Conservation (phyloP, 2,113 vertebrate genomes). For the Rhineura floridana region DNA sequence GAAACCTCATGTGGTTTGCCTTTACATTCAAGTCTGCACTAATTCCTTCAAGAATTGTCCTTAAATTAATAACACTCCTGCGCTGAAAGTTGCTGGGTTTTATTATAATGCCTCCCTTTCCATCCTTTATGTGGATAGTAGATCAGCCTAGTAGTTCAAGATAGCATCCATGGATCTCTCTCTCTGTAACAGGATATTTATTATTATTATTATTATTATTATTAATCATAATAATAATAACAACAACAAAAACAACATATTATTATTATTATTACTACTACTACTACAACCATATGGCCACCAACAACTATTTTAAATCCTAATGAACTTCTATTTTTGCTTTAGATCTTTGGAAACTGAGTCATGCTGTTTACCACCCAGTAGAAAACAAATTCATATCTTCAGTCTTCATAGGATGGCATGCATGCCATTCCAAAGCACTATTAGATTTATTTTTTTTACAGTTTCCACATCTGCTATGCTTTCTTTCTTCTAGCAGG, state of each 20-base stretch:
- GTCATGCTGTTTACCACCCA: neutral
- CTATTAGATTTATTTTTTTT: neutral
- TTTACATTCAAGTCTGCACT: fast-evolving
- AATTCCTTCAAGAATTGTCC: neutral
- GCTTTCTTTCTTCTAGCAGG: neutral
- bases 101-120: neutral
- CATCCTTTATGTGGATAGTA: neutral
- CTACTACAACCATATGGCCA: no score
- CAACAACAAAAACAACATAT: no score
- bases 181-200: neutral
- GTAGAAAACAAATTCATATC: neutral
- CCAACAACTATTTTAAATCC: neutral
- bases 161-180: neutral
- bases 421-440: neutral
- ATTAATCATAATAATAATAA: no score
- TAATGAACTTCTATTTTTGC: neutral
- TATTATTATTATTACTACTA: no score
- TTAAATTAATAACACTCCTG: neutral
- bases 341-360: neutral
- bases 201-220: no score
- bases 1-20: neutral
- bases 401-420: neutral
- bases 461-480: no score
- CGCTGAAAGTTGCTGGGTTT: neutral
- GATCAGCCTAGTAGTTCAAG: neutral